phyloP scores from a whole-genome alignment of 1,140 invertebrate genomes.

The Aphelenchoides fujianensis region DNA sequence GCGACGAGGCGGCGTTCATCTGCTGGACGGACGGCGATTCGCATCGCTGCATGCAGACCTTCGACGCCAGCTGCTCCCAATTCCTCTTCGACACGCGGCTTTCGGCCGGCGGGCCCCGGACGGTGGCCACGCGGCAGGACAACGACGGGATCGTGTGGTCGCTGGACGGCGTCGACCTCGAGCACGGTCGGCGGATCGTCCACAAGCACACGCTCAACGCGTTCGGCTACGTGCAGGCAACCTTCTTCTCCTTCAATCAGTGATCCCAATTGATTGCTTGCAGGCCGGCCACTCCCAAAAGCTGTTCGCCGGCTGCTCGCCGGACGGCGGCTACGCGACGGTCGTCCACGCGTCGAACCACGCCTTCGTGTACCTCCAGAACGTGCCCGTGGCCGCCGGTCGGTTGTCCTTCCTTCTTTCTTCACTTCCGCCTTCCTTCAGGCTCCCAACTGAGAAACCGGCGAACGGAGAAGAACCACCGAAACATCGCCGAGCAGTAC shows the following conservation, averaged over 20 bases:
- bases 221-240: conserved; percentile 22
- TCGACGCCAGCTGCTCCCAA: conserved; percentile 13
- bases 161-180: conserved; percentile 7
- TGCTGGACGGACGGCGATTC: conserved; percentile 25
- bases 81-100: conserved; percentile 20
- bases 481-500: conserved; percentile 1
- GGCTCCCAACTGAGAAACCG: background rate
- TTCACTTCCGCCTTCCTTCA: background rate
- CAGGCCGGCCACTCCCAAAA: conserved; percentile 20
- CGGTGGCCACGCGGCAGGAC: conserved; percentile 22
- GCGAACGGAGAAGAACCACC: background rate
- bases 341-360: conserved; percentile 13
- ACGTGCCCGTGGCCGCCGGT: conserved; percentile 7
- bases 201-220: conserved; percentile 22
- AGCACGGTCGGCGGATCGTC: background rate
- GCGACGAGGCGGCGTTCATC: conserved; percentile 23
- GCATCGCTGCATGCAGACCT: conserved; percentile 2
- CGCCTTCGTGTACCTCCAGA: conserved; percentile 13
- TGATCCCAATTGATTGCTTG: no score
- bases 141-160: conserved; percentile 28
- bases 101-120: conserved; percentile 4
- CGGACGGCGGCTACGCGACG: conserved; percentile 7
- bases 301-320: background rate
- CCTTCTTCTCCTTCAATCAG: background rate
- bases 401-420: conserved; percentile 3